Evolutionary conservation across 37 sponge, comb jelly and placozoan species (phyloP).

Genomic region (Aplysina aerophoba): DNA sequence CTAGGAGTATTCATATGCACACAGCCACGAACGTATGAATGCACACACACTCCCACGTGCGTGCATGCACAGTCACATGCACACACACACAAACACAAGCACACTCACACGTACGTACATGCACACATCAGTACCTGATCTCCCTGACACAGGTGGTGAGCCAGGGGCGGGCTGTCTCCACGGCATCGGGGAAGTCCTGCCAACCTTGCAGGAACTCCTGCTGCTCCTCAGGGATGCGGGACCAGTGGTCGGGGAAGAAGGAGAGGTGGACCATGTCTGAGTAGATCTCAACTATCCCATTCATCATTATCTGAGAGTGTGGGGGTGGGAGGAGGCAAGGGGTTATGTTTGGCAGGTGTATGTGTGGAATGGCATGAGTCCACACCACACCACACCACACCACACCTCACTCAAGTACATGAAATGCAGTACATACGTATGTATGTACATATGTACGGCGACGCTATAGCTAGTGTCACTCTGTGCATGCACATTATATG

Average conservation of each 20-base stretch:
- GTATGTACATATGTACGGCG: no score
- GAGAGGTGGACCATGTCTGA: slow-evolving; percentile 83
- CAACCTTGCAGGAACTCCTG: slow-evolving; percentile 70
- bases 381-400: no score
- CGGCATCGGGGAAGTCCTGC: slow-evolving; percentile 60
- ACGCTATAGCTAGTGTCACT: no score
- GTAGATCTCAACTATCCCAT: slow-evolving; percentile 72
- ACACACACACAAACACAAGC: background rate
- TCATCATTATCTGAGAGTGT: slow-evolving; percentile 48
- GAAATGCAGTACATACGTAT: background rate
- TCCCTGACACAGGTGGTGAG: slow-evolving; percentile 82
- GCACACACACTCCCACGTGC: background rate
- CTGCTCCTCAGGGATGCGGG: slow-evolving; percentile 47
- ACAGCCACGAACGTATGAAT: background rate
- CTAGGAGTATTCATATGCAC: background rate
- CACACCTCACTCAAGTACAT: no score
- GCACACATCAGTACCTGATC: slow-evolving; percentile 54
- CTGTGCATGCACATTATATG: no score
- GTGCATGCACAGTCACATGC: background rate
- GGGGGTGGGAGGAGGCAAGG: background rate
- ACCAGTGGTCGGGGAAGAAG: slow-evolving; percentile 67
- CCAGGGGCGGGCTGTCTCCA: slow-evolving; percentile 79
- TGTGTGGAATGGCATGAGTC: no score
- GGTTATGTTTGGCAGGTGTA: no score
- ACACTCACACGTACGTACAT: background rate